These are phyloP conservation scores for Drosophila orosa DNA, from an alignment of 1,140 invertebrate species.

Conservation along the genomic window DNA sequence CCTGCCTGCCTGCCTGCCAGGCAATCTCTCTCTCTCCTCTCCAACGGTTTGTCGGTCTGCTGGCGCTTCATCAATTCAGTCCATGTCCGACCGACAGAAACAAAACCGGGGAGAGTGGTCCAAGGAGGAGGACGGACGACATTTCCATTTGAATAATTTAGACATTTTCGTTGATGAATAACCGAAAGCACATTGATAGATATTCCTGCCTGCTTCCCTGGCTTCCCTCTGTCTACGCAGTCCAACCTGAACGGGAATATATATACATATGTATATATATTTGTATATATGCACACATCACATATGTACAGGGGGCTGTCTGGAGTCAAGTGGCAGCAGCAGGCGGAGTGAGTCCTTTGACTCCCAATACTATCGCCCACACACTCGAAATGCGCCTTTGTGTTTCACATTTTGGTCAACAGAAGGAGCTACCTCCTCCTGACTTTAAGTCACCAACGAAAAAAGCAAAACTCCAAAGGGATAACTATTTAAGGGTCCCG, in stretches of 20 bases:
- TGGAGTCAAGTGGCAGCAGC: conserved; percentile 45
- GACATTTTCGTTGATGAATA: conserved; percentile 82
- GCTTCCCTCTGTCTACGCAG: conserved; percentile 11
- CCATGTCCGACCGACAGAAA: conserved; percentile 61
- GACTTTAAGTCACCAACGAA: conserved; percentile 10
- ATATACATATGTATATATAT: background rate
- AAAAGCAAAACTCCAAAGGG: background rate
- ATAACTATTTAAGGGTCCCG: conserved; percentile 17
- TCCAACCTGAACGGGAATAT: conserved; percentile 20
- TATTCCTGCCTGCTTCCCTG: too few relatives aligned
- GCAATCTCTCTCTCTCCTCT: conserved; percentile 3
- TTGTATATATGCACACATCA: background rate
- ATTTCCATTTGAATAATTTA: conserved; percentile 83
- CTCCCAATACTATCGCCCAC: conserved; percentile 26
- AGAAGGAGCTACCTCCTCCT: too few relatives aligned
- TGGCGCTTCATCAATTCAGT: conserved; percentile 75
- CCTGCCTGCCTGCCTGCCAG: background rate
- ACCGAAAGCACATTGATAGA: conserved; percentile 80
- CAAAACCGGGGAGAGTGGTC: conserved; percentile 44
- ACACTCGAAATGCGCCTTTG: conserved; percentile 13
- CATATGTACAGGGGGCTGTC: conserved; percentile 24
- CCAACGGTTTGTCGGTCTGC: conserved; percentile 71
- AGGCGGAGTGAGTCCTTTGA: conserved; percentile 3
- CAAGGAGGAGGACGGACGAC: conserved; percentile 42
- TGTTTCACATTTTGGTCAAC: conserved; percentile 30